phyloP scores from a whole-genome alignment of 2,888 invertebrate genomes.

The Chrysotoxum bicinctum region DNA sequence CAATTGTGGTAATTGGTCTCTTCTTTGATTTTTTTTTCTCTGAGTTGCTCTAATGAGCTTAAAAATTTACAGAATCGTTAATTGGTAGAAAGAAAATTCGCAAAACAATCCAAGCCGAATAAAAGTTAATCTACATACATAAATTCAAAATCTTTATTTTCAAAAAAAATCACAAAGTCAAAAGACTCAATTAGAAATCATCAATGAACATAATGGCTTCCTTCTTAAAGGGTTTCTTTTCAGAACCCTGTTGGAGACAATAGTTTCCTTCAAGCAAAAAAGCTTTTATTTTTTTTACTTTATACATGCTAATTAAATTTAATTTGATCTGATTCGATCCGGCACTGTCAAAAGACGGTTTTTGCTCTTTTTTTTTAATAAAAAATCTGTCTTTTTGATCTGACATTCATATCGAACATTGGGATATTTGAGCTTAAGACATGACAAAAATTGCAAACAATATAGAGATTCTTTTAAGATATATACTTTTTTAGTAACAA shows the following conservation, averaged over 20 bases:
- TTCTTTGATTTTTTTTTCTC: too few species aligned
- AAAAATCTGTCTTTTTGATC: neutral
- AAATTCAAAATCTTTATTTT: neutral
- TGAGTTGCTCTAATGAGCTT: neutral
- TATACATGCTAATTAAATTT: constrained; percentile 22
- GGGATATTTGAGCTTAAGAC: neutral
- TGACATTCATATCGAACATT: neutral
- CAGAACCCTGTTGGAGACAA: too few species aligned
- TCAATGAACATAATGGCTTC: too few species aligned
- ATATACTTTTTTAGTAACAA: too few species aligned
- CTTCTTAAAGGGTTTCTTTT: too few species aligned
- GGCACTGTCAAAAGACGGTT: neutral
- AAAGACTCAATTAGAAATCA: too few species aligned
- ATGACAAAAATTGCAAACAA: neutral
- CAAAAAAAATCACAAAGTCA: neutral
- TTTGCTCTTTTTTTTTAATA: neutral
- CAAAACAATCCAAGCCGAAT: neutral
- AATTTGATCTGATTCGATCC: constrained; percentile 4
- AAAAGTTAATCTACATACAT: neutral
- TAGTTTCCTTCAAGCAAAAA: too few species aligned
- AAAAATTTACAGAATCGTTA: neutral
- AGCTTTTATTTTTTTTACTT: neutral
- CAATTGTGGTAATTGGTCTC: too few species aligned
- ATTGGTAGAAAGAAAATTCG: neutral
- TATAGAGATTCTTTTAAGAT: too few species aligned